A percentile compares a stretch with the other conserved stretches of the same genome.
Evolutionary conservation across 1,140 invertebrate genomes (phyloP).

Genomic region (Lucilia cuprina): DNA sequence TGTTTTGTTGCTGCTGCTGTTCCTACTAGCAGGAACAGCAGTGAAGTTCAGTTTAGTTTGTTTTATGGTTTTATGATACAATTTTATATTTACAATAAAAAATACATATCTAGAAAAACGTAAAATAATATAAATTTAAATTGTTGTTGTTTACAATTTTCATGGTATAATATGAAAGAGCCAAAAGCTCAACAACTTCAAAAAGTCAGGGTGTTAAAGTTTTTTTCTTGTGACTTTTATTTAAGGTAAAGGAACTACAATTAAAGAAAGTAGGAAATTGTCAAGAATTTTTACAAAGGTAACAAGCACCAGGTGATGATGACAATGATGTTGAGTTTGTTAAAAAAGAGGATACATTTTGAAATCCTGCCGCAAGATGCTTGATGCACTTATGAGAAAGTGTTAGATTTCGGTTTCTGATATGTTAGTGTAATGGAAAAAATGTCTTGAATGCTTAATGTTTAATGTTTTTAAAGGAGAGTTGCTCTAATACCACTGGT

Average conservation of each 20-base stretch:
- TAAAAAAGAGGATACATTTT: neutral
- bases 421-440: no score
- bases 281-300: neutral
- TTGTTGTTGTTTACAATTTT: neutral
- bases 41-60: constrained; percentile 10
- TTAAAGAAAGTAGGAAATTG: neutral
- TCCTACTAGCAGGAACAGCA: neutral
- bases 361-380: neutral
- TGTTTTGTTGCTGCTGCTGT: neutral
- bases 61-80: constrained; percentile 35
- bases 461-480: no score
- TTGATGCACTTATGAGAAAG: no score
- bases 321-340: neutral
- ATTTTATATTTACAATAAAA: neutral
- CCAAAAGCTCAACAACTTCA: neutral
- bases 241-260: neutral
- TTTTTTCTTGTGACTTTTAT: no score
- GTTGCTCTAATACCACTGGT: no score
- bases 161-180: neutral
- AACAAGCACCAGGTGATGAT: neutral
- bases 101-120: neutral
- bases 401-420: no score
- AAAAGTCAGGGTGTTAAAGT: neutral
- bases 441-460: no score
- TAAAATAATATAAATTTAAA: neutral